These are phyloP conservation scores for Acanthurus tractus DNA, from an alignment of 2,797 vertebrate genomes.

Conservation along the genomic window DNA sequence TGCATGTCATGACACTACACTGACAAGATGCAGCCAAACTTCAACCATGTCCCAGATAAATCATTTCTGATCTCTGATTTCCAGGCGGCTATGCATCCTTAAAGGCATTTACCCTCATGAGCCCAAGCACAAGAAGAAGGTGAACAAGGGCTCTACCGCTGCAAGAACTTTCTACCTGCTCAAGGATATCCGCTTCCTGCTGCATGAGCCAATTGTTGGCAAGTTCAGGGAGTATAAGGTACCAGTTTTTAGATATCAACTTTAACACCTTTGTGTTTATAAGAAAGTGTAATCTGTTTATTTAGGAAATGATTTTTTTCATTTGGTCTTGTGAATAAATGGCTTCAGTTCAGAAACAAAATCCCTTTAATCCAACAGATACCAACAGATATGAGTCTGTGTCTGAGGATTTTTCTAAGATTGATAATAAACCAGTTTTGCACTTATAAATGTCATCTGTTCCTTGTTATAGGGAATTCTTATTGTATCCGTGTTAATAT, in stretches of 20 bases:
- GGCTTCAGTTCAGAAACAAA: not conserved
- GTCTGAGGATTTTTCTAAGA: not conserved
- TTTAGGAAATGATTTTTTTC: not conserved
- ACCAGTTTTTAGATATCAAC: not conserved
- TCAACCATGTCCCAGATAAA: not conserved
- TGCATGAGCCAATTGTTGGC: conserved; percentile 94
- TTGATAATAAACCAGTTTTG: not conserved
- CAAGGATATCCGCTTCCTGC: conserved; percentile 96
- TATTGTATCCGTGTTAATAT: not conserved
- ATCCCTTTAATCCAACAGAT: not conserved
- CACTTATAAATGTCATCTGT: not conserved
- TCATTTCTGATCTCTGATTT: conserved; percentile 15
- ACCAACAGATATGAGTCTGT: not conserved
- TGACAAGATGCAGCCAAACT: not conserved
- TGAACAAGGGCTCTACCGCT: conserved; percentile 95
- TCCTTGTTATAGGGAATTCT: not conserved
- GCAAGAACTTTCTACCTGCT: conserved; percentile 94
- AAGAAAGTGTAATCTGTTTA: not conserved
- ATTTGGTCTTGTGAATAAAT: not conserved
- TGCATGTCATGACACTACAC: not conserved
- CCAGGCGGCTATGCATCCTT: conserved; percentile 94
- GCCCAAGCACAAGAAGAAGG: conserved; percentile 98
- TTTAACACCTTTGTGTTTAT: not conserved
- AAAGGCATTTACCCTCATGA: conserved; percentile 98
- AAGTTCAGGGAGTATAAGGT: conserved; percentile 98